phyloP scores from a whole-genome alignment of 2,797 vertebrate species.

The Pseudotriccus pelzelni region DNA sequence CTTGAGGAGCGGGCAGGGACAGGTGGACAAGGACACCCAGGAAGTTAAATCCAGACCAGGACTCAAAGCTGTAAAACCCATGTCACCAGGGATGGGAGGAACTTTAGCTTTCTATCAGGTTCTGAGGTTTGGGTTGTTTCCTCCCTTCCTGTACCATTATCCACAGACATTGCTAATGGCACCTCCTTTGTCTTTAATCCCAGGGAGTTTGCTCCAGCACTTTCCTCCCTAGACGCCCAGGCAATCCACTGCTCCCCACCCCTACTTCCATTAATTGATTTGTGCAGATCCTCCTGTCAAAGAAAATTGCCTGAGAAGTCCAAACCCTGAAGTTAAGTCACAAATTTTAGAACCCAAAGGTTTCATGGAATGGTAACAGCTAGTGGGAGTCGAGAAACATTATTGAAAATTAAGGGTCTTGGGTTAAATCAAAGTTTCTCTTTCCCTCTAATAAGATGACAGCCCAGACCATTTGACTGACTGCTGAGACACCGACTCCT shows the following conservation, averaged over 20 bases:
- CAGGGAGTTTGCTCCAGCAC: not conserved
- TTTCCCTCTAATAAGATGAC: constrained; percentile 65
- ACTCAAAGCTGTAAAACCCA: not conserved
- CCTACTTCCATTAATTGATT: constrained; percentile 11
- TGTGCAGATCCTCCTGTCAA: not conserved
- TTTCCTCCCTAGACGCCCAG: not conserved
- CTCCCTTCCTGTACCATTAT: not conserved
- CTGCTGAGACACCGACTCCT: constrained; percentile 63
- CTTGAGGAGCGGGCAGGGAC: not conserved
- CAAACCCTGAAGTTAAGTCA: not conserved
- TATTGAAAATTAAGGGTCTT: constrained; percentile 68
- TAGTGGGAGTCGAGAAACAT: not conserved
- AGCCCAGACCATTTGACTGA: constrained; percentile 56
- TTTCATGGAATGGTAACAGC: not conserved
- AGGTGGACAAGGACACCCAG: not conserved
- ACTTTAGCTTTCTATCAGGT: not conserved
- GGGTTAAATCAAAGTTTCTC: constrained; percentile 70
- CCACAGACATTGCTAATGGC: not conserved
- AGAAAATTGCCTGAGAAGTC: constrained; percentile 27
- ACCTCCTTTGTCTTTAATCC: not conserved
- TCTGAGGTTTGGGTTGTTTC: not conserved
- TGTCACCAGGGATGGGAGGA: not conserved
- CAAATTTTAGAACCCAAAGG: not conserved
- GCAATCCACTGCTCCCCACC: not conserved
- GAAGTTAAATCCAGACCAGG: not conserved